Evolutionary conservation across 2,113 vertebrate species (phyloP).

Genomic region (Planiliza haematocheilus): DNA sequence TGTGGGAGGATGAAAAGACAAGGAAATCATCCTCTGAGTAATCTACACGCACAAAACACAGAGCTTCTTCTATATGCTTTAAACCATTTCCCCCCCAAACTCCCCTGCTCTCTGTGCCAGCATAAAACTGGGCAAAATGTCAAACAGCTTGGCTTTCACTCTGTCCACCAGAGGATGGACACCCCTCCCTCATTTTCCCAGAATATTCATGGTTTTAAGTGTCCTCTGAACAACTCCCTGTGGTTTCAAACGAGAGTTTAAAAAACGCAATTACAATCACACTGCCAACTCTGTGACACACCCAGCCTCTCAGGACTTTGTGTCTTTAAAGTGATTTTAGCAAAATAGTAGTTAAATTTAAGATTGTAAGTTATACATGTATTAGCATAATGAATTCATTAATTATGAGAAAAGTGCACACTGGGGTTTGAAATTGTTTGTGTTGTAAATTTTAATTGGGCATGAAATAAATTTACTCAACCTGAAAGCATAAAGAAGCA

Average conservation of each 20-base stretch:
- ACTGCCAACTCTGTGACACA: slow-evolving; percentile 22
- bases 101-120: background rate
- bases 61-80: background rate
- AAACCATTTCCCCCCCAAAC: background rate
- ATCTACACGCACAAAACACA: background rate
- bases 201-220: slow-evolving; percentile 21
- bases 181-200: slow-evolving; percentile 11
- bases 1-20: background rate
- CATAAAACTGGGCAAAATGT: slow-evolving; percentile 22
- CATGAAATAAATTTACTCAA: slow-evolving; percentile 27
- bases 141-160: slow-evolving; percentile 24
- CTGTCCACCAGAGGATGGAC: slow-evolving; percentile 8
- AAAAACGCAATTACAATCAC: slow-evolving; percentile 36
- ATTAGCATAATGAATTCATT: slow-evolving; percentile 31
- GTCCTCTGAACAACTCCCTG: slow-evolving; percentile 30
- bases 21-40: background rate
- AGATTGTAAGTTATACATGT: slow-evolving; percentile 25
- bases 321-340: slow-evolving; percentile 22
- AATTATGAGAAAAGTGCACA: slow-evolving; percentile 17
- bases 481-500: slow-evolving; percentile 12
- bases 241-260: slow-evolving; percentile 25
- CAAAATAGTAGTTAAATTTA: slow-evolving; percentile 25
- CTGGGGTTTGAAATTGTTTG: slow-evolving; percentile 2
- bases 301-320: background rate
- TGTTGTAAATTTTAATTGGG: slow-evolving; percentile 21